Evolutionary conservation across 2,888 invertebrate species (phyloP), one percentile per base, ranked within the genome.

Genomic region (Azorinus chamasolen): DNA sequence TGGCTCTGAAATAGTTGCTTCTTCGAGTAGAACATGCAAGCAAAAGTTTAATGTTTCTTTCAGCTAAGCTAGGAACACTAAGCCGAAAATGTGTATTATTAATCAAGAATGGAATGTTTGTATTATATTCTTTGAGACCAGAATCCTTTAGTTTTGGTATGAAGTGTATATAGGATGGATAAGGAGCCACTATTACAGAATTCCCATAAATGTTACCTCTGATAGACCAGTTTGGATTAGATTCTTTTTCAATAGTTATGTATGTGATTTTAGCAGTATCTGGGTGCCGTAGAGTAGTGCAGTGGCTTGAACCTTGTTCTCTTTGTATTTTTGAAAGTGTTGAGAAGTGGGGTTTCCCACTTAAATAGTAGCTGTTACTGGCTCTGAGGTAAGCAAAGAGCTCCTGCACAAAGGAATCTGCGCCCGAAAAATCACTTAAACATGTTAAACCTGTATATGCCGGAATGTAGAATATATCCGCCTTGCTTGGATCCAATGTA

Each of bases 151-250:
- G 41, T 14, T 51, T 59, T 41, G 65, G 53, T 22, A 59, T 73
- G 45, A 87, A 81, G 64, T 89, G 90, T 10, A 85, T 77, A 57
- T 90, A 89, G 2, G 88, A 85, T 14, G 90, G 90, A 66, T 90
- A 90, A 4, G 90, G 90, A 1, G 81, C 87, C 2, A 87, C 84
- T 22, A 90, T 76, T 3, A 86, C 65, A 18, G 76, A 68, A 24
- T 61, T 77, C 8, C 68, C 64, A 24, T 57, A 46, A 37, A 78
- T 51, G 12, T 65, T n/a, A 48, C 54, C 6, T 2, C 24, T 22
- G 8, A 27, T 55, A 2, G 12, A 16, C 66, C 63, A 71, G 22
- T 62, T 24, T 24, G 66, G 43, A 46, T 75, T 68, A 16, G 74
- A 48, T 71, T 87, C 84, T 63, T 84, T 80, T 72, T 90, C 90